Conservation (phyloP, 1,140 invertebrate species). For the Alviniconcha marisindica region DNA sequence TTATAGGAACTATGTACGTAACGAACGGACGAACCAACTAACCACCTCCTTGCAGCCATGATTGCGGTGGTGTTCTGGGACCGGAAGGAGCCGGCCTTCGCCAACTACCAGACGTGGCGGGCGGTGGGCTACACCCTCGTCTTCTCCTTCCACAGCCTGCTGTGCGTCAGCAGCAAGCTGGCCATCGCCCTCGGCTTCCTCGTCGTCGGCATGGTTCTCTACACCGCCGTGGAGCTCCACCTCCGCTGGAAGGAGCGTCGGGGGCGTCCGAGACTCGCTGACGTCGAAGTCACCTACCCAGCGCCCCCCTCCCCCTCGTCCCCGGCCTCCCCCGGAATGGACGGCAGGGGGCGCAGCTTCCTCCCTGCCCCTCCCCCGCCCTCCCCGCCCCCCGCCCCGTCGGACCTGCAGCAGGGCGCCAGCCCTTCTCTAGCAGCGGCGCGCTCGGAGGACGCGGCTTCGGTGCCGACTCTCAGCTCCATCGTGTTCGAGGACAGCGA, state of each 20-base stretch:
- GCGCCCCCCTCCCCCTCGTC: not conserved
- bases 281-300: too few relatives aligned
- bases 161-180: slow-evolving; percentile 66
- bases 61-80: slow-evolving; percentile 54
- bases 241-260: not conserved
- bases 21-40: too few relatives aligned
- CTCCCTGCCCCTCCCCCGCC: not conserved
- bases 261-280: not conserved
- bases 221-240: slow-evolving; percentile 43
- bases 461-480: not conserved
- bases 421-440: not conserved
- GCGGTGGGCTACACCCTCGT: slow-evolving; percentile 58
- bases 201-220: slow-evolving; percentile 37
- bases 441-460: not conserved
- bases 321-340: not conserved
- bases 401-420: not conserved
- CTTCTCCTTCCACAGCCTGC: slow-evolving; percentile 56
- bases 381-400: not conserved
- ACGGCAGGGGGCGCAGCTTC: not conserved
- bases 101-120: slow-evolving; percentile 62
- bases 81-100: slow-evolving; percentile 61
- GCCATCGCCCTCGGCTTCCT: slow-evolving; percentile 39
- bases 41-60: slow-evolving; percentile 52
- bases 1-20: too few relatives aligned
- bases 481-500: not conserved